Evolutionary conservation across 2,888 invertebrate genomes (phyloP).

Genomic region (Epirrhoe tristata): DNA sequence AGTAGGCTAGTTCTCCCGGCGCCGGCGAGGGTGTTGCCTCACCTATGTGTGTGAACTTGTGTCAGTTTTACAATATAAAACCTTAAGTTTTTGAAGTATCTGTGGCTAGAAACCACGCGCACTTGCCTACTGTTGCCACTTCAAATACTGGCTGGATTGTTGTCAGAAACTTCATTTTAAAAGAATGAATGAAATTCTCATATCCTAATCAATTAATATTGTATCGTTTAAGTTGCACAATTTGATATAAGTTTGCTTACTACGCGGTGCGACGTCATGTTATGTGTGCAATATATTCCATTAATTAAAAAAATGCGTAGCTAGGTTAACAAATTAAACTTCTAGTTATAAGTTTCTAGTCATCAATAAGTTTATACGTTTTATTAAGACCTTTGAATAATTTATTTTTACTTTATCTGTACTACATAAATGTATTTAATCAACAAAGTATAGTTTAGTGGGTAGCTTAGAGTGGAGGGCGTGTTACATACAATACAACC

Average conservation of each 20-base stretch:
- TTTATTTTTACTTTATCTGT: neutral
- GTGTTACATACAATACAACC: neutral
- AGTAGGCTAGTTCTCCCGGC: neutral
- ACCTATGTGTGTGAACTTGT: conserved; percentile 4
- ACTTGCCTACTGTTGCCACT: neutral
- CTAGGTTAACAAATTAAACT: conserved; percentile 20
- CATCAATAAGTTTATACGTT: neutral
- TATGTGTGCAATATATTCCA: conserved; percentile 8
- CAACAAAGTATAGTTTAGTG: conserved; percentile 1
- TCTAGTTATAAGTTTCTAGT: too few relatives aligned
- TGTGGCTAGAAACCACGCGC: neutral
- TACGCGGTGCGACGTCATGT: too few relatives aligned
- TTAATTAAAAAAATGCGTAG: neutral
- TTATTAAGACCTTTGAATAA: neutral
- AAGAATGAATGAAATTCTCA: neutral
- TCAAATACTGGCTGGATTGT: neutral
- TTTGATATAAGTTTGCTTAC: conserved; percentile 4
- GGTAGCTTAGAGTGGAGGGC: neutral
- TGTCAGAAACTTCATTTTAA: neutral
- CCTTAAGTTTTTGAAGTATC: too few relatives aligned
- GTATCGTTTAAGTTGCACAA: conserved; percentile 13
- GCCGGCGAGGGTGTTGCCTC: conserved; percentile 15
- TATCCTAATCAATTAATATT: neutral
- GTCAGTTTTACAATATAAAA: neutral
- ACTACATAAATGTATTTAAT: conserved; percentile 8